Base-by-base conservation (phyloP, 2,888 invertebrate species). In the Arge pagana region DNA sequence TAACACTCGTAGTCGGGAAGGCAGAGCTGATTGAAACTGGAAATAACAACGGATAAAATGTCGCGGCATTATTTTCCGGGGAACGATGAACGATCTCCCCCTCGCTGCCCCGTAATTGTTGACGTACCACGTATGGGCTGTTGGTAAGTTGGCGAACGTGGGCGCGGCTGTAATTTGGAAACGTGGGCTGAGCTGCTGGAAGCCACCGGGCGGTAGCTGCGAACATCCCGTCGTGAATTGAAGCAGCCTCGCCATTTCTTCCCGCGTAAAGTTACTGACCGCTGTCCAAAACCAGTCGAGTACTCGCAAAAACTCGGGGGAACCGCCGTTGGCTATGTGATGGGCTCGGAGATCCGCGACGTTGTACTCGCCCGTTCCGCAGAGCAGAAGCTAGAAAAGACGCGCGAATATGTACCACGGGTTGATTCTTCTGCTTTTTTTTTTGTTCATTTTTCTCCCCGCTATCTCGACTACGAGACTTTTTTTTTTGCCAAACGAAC, bases 181-280 rank as follows among this genome's bases (percentile, higher is more conserved):
- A 52, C 91, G 85, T 2, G 96, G 96, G 77, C 87, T 89, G 23
- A 96, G 82, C 72, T 96, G 94, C 66, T 85, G 82, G 79, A 96
- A 96, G 10, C 95, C 96, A 24, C 93, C 93, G 0, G 92, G 88
- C 18, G 92, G 96, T 69, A 96, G 82, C 78, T 95, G 93, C 30
- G 93, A 90, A 77, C 93, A 93, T 53, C 96, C 95, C 0, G 95
- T 95, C 30, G 93, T 91, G 77, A 96, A 96, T 80, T 96, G 96
- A 67, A 94, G 80, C 65, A 96, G 81, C 30, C 95, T 80, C 2
- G 95, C 95, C 85, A 96, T 92, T 81, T 96, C 95, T 73, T 94
- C 92, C 77, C 86, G 90, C 53, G 90, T 90, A 75, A 95, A 93
- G 78, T 91, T 90, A 60, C 88, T 87, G 28, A 94, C 86, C 16